These are phyloP conservation scores for Cetoscarus ocellatus DNA, from an alignment of 2,797 vertebrate genomes.

Conservation along the genomic window DNA sequence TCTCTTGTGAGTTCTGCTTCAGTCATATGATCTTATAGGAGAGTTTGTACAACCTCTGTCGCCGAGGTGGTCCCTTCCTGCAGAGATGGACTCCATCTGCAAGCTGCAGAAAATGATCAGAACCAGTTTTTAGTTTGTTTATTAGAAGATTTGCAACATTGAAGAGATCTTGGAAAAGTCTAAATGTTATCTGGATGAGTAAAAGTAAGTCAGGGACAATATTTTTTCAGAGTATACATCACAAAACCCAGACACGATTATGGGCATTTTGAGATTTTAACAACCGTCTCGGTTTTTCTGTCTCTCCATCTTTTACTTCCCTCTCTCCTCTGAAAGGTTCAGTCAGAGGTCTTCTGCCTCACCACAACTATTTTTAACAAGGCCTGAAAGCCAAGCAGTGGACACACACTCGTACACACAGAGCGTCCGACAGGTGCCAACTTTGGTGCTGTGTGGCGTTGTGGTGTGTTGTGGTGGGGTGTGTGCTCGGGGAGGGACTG, in stretches of 20 bases:
- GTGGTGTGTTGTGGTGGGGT: slow-evolving; percentile 65
- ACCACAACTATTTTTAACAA: slow-evolving; percentile 79
- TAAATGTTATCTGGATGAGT: too few relatives aligned
- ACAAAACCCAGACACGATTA: background rate
- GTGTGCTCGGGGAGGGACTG: slow-evolving; percentile 85
- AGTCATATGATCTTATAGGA: slow-evolving; percentile 51
- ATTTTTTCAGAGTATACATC: too few relatives aligned
- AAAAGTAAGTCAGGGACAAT: too few relatives aligned
- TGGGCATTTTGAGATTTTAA: background rate
- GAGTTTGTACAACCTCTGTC: slow-evolving; percentile 38
- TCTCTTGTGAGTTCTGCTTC: slow-evolving; percentile 49
- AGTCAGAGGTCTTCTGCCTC: slow-evolving; percentile 71
- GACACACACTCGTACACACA: slow-evolving; percentile 44
- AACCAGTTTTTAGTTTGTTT: background rate
- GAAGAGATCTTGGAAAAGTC: too few relatives aligned
- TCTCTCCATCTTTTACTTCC: slow-evolving; percentile 17
- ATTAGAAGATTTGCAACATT: background rate
- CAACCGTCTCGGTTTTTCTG: slow-evolving; percentile 7
- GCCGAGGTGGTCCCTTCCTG: slow-evolving; percentile 44
- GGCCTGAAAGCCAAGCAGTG: slow-evolving; percentile 67
- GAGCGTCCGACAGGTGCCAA: slow-evolving; percentile 72
- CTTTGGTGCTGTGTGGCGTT: slow-evolving; percentile 54
- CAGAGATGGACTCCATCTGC: slow-evolving; percentile 4
- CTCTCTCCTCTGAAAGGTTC: slow-evolving; percentile 55
- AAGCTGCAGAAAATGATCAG: background rate